These are phyloP conservation scores for Dipodomys spectabilis DNA, from an alignment of 2,113 vertebrate species.

Conservation along the genomic window DNA sequence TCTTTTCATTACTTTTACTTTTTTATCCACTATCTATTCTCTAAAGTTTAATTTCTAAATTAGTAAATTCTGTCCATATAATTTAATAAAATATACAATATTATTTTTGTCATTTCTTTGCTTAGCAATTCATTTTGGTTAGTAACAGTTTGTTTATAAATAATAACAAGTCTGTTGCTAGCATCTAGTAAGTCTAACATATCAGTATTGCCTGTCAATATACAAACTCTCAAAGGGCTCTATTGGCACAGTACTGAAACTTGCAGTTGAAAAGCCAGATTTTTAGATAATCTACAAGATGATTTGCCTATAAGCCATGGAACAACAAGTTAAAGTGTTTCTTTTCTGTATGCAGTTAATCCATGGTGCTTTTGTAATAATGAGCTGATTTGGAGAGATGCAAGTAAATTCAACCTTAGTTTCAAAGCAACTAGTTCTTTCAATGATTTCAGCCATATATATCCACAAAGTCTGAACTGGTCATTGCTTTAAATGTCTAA, in stretches of 20 bases:
- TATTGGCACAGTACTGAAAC: conserved; percentile 58
- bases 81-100: conserved; percentile 24
- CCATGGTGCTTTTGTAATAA: conserved; percentile 67
- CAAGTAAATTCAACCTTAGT: conserved; percentile 47
- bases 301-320: conserved; percentile 51
- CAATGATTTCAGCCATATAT: conserved; percentile 19
- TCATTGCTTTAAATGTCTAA: conserved; percentile 33
- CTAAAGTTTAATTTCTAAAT: conserved; percentile 30
- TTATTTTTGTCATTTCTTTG: conserved; percentile 53
- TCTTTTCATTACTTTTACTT: conserved; percentile 35
- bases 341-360: conserved; percentile 60
- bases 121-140: conserved; percentile 53
- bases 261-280: conserved; percentile 51
- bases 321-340: conserved; percentile 57
- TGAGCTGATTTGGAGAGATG: conserved; percentile 49
- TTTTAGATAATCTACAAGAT: conserved; percentile 63
- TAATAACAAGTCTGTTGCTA: conserved; percentile 22
- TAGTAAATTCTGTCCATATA: conserved; percentile 53
- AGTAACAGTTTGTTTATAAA: too few relatives aligned
- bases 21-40: not conserved
- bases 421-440: conserved; percentile 59
- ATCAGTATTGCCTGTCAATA: conserved; percentile 46
- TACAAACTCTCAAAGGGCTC: conserved; percentile 53
- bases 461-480: conserved; percentile 16
- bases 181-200: conserved; percentile 58